These are phyloP conservation scores for Drosophila equinoxialis DNA, from an alignment of 1,140 invertebrate genomes.

Conservation along the genomic window DNA sequence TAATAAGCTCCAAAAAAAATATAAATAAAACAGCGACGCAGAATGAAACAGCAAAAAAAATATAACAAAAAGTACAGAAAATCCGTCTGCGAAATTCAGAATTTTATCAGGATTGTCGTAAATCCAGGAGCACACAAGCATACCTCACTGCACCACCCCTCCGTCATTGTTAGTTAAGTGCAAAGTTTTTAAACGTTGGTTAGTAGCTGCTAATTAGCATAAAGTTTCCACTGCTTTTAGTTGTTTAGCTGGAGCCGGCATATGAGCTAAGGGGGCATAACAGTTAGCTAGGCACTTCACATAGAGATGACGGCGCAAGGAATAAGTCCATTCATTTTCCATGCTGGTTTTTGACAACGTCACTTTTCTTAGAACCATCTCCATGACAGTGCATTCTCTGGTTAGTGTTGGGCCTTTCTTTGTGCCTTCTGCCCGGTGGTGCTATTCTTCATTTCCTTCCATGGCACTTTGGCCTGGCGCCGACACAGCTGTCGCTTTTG, in stretches of 20 bases:
- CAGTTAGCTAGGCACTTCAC: background rate
- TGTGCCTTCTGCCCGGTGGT: background rate
- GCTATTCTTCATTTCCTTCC: slow-evolving; percentile 42
- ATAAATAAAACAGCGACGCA: background rate
- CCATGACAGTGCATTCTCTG: slow-evolving; percentile 50
- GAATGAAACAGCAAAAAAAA: slow-evolving; percentile 45
- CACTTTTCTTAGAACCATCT: slow-evolving; percentile 44
- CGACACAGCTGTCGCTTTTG: slow-evolving; percentile 64
- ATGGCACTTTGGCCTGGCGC: slow-evolving; percentile 53
- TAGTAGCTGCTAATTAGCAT: slow-evolving; percentile 76
- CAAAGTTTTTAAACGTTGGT: slow-evolving; percentile 55
- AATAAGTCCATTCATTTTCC: slow-evolving; percentile 54
- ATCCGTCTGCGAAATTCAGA: slow-evolving; percentile 35
- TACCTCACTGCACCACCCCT: background rate
- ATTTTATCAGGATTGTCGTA: slow-evolving; percentile 38
- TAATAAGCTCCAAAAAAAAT: background rate
- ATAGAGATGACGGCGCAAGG: slow-evolving; percentile 4
- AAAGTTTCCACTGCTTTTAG: slow-evolving; percentile 59
- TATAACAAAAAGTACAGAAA: slow-evolving; percentile 16
- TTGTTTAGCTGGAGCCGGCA: slow-evolving; percentile 22
- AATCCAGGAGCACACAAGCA: slow-evolving; percentile 13
- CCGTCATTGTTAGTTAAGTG: slow-evolving; percentile 33
- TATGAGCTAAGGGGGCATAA: slow-evolving; percentile 16
- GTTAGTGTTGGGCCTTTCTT: slow-evolving; percentile 1
- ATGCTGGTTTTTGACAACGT: slow-evolving; percentile 63